Base-by-base conservation (phyloP, 2,888 invertebrate genomes). In the Periphyllus acericola region DNA sequence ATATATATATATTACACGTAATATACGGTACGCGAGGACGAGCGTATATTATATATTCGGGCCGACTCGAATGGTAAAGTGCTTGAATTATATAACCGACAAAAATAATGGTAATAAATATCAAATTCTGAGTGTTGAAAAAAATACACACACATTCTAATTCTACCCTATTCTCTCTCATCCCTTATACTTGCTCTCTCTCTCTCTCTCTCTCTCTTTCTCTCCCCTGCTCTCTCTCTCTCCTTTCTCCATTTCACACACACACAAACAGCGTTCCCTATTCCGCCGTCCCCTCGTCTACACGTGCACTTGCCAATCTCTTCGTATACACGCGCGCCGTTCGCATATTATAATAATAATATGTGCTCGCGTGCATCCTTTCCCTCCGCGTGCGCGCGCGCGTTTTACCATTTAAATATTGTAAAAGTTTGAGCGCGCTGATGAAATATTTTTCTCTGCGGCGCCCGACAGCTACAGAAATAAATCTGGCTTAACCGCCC, bases 41-140 rank as follows among this genome's bases (percentile, higher is more conserved):
- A 14, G 32, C 40, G 46, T 29, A 68, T 14, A 46, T 46, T 46
- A 14, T 14, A 46, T 2, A 14, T 34, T 32, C 66, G 29, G 29
- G 71, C 52, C 55, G 74, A 60, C 60, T 55, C 55, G 60, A 60
- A 66, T 32, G 60, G 83, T 81, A 87, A 81, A 87, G 66, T 66
- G 81, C 46, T 72, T 29, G 80, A 86, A 86, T 86, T 81, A 81
- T 81, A 66, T 75, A 81, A 81, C 87, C 87, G 72, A 87, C 87
- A 66, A 81, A 86, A 86, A 87, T 87, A 87, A 76, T n/a, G 74
- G 81, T 74, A 79, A 87, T 87, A 87, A 81, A 81, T 87, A 87
- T 87, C 80, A 81, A 46, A 87, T 87, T 87, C 81, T 40, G 87
- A 32, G 80, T 74, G 87, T 60, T 19, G 66, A 60, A 60, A 60